Evolutionary conservation across 1,140 invertebrate species (phyloP).

Genomic region (Bathynomus jamesi): DNA sequence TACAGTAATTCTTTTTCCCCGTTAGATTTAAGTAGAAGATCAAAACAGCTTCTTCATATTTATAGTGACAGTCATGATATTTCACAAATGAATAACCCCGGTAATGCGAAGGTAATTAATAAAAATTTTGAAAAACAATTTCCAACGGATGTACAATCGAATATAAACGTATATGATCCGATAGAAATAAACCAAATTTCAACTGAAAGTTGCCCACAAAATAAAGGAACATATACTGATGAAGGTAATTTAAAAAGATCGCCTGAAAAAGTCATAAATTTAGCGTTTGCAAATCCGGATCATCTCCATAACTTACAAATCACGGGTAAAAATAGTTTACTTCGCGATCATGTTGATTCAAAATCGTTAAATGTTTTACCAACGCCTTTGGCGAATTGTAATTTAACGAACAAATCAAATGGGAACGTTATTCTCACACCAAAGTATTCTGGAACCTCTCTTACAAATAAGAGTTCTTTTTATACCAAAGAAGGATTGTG

Average conservation of each 20-base stretch:
- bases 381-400: too few species aligned
- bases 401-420: too few species aligned
- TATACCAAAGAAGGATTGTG: not conserved
- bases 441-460: too few species aligned
- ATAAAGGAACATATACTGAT: not conserved
- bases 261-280: not conserved
- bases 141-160: not conserved
- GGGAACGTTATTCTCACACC: too few species aligned
- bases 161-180: not conserved
- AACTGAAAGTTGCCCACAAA: not conserved
- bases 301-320: too few species aligned
- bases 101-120: too few species aligned
- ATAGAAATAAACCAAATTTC: not conserved
- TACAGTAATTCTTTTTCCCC: not conserved
- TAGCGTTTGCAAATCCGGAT: too few species aligned
- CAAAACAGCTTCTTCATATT: not conserved
- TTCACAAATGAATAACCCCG: too few species aligned
- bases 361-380: too few species aligned
- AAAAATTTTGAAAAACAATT: not conserved
- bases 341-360: too few species aligned
- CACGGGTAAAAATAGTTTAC: too few species aligned
- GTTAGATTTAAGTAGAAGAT: not conserved
- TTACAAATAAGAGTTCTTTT: not conserved
- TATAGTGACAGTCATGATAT: not conserved
- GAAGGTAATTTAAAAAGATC: not conserved